A percentile compares a stretch with the other conserved stretches of the same genome.
phyloP scores from a whole-genome alignment of 2,888 invertebrate genomes.

The Notocelia uddmanniana region DNA sequence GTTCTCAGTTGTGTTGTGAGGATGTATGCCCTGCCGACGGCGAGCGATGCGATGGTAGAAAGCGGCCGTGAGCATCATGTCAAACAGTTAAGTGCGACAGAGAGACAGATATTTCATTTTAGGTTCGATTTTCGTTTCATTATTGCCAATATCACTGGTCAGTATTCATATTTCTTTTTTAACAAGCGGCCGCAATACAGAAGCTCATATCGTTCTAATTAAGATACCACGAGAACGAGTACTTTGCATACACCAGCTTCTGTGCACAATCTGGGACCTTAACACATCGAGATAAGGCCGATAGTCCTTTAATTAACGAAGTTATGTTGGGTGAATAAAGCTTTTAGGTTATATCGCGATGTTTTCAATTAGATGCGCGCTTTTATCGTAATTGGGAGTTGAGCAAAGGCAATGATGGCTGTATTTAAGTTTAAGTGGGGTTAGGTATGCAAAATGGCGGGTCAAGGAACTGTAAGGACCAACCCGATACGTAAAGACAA shows the following conservation, averaged over 20 bases:
- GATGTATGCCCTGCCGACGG: no score
- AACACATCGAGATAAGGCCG: conserved; percentile 48
- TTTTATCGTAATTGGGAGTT: conserved; percentile 63
- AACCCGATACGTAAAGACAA: no score
- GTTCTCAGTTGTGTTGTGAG: no score
- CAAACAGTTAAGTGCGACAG: no score
- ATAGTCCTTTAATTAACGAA: conserved; percentile 49
- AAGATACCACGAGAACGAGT: conserved; percentile 61
- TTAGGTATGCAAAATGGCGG: conserved; percentile 27
- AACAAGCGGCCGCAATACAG: conserved; percentile 45
- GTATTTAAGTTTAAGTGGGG: conserved; percentile 56
- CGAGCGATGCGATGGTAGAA: no score
- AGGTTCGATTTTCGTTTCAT: not conserved
- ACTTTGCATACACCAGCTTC: conserved; percentile 48
- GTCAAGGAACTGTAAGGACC: conserved; percentile 18
- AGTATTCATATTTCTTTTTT: conserved; percentile 22
- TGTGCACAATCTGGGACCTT: conserved; percentile 47
- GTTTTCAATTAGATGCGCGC: conserved; percentile 62
- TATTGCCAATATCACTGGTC: conserved; percentile 11
- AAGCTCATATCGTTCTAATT: conserved; percentile 63
- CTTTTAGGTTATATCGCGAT: conserved; percentile 62
- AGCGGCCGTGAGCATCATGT: no score
- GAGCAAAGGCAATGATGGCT: conserved; percentile 54
- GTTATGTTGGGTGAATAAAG: conserved; percentile 56
- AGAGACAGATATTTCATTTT: no score